Conservation (phyloP, 2,113 vertebrate genomes). For the Crotophaga sulcirostris region DNA sequence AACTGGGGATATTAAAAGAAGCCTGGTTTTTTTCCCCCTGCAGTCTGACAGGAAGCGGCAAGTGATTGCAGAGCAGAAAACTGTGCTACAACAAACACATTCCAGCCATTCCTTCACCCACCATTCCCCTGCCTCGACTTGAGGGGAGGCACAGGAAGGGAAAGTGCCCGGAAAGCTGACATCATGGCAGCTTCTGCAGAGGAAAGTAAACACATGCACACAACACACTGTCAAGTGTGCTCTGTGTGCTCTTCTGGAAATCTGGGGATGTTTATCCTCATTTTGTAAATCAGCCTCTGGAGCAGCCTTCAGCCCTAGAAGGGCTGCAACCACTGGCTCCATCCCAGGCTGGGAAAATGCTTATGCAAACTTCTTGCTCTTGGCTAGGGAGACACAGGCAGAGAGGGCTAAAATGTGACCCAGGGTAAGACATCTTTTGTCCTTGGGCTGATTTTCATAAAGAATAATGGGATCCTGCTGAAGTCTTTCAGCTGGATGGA, state of each 20-base stretch:
- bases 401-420: not conserved
- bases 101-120: constrained; percentile 64
- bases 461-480: not conserved
- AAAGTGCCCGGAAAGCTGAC: not conserved
- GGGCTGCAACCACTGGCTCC: not conserved
- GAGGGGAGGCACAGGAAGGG: not conserved
- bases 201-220: not conserved
- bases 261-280: not conserved
- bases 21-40: not conserved
- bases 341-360: not conserved
- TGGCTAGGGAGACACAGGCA: not conserved
- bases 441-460: not conserved
- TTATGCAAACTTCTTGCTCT: not conserved
- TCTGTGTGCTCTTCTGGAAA: not conserved
- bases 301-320: not conserved
- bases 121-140: not conserved
- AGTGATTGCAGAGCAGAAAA: constrained; percentile 29
- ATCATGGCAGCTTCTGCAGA: not conserved
- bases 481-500: not conserved
- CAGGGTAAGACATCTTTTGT: not conserved
- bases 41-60: constrained; percentile 12
- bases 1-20: not conserved
- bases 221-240: not conserved
- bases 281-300: not conserved
- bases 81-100: constrained; percentile 29